Conservation (phyloP, 2,113 vertebrate genomes). For the Sinocyclocheilus rhinocerous region DNA sequence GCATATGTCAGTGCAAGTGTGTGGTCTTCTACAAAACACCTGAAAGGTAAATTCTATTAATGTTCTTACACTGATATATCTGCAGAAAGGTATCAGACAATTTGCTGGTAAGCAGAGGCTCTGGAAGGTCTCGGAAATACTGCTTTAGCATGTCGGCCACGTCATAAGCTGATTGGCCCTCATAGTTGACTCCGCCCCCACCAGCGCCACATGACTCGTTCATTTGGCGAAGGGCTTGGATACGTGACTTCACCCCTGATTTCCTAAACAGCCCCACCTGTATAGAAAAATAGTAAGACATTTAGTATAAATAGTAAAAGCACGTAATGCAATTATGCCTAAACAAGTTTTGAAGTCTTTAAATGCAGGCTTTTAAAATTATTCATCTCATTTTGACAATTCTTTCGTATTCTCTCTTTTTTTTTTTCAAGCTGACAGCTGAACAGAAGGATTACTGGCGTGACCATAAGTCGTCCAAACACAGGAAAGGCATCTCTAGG, state of each 20-base stretch:
- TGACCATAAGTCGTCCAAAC: neutral
- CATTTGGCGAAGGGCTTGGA: slow-evolving; percentile 94
- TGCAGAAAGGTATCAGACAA: slow-evolving; percentile 96
- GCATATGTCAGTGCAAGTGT: slow-evolving; percentile 11
- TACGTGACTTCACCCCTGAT: slow-evolving; percentile 95
- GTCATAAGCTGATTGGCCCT: slow-evolving; percentile 93
- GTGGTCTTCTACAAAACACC: neutral
- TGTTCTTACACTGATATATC: slow-evolving; percentile 95
- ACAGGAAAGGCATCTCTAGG: slow-evolving; percentile 3
- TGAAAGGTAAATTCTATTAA: neutral
- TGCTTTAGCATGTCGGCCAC: slow-evolving; percentile 98
- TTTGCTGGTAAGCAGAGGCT: slow-evolving; percentile 94
- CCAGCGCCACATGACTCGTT: slow-evolving; percentile 82
- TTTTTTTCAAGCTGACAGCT: neutral
- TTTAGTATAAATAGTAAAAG: neutral
- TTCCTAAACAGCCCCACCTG: slow-evolving; percentile 97
- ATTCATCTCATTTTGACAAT: too few species aligned
- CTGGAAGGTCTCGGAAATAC: slow-evolving; percentile 94
- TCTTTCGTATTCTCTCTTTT: too few species aligned
- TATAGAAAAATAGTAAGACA: slow-evolving; percentile 27
- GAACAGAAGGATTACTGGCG: neutral
- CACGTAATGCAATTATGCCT: too few species aligned
- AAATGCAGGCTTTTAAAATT: too few species aligned
- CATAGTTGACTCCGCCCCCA: slow-evolving; percentile 88
- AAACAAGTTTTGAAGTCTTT: too few species aligned